A percentile compares a stretch with the other conserved stretches of the same genome.
Evolutionary conservation across 2,113 vertebrate species (phyloP).

Genomic region (Ia io): DNA sequence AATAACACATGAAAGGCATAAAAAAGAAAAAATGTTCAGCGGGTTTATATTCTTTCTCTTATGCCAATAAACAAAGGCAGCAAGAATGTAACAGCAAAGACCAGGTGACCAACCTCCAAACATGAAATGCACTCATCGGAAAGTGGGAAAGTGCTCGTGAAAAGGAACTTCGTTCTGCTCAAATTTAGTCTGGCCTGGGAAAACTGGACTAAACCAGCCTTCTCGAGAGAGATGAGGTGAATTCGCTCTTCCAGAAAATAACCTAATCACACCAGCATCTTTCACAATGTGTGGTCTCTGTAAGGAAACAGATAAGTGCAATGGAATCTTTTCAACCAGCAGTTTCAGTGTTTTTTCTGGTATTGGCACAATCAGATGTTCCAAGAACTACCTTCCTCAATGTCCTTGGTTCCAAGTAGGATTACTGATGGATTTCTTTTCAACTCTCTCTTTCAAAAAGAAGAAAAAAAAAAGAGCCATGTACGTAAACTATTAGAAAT

Average conservation of each 20-base stretch:
- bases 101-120: constrained; percentile 1
- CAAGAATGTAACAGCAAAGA: constrained; percentile 55
- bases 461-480: neutral
- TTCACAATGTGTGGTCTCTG: neutral
- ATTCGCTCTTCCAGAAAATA: neutral
- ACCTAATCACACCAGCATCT: neutral
- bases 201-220: neutral
- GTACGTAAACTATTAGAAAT: neutral
- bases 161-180: neutral
- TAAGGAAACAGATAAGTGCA: neutral
- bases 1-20: neutral
- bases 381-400: neutral
- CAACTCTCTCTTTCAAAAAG: neutral
- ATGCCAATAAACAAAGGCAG: constrained; percentile 43
- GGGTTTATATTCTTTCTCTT: neutral
- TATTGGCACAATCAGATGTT: neutral
- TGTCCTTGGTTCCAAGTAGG: neutral
- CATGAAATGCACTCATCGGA: neutral
- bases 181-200: neutral
- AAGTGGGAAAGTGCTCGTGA: neutral
- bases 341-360: neutral
- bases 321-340: neutral
- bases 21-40: constrained; percentile 1
- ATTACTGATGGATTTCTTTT: neutral
- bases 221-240: neutral